phyloP scores from a whole-genome alignment of 2,113 vertebrate species.

The Notothenia coriiceps region DNA sequence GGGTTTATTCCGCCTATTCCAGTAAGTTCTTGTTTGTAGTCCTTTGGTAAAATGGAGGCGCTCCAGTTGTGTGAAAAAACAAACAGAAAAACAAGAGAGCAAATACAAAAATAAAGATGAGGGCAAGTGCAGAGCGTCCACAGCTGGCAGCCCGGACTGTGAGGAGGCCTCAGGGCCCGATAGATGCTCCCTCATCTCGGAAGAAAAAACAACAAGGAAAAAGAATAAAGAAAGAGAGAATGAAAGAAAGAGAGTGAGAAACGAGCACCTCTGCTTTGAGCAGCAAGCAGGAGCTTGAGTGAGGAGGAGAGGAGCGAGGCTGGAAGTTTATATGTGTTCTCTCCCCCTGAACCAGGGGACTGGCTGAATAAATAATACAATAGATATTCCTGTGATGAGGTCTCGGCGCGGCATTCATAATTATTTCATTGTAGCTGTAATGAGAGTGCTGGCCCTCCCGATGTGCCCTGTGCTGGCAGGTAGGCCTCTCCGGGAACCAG shows the following conservation, averaged over 20 bases:
- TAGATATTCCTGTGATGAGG: conserved; percentile 87
- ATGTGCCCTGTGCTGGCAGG: conserved; percentile 62
- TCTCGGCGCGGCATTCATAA: conserved; percentile 84
- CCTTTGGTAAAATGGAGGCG: conserved; percentile 29
- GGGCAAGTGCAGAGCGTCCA: conserved; percentile 28
- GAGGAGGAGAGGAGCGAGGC: conserved; percentile 76
- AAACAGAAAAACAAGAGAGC: conserved; percentile 10
- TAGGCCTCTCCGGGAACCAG: conserved; percentile 48
- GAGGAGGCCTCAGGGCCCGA: conserved; percentile 38
- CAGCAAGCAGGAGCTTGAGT: conserved; percentile 70
- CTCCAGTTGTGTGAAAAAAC: conserved; percentile 30
- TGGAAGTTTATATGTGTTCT: conserved; percentile 86
- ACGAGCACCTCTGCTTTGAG: conserved; percentile 69
- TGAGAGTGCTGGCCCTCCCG: conserved; percentile 79
- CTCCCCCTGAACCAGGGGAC: conserved; percentile 86
- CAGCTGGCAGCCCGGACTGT: conserved; percentile 32
- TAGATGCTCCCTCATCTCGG: conserved; percentile 46
- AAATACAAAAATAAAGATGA: conserved; percentile 46
- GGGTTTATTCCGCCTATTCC: conserved; percentile 26
- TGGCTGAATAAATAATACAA: conserved; percentile 88
- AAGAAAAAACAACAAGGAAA: conserved; percentile 45
- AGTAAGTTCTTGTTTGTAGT: conserved; percentile 35
- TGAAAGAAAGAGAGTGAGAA: conserved; percentile 39
- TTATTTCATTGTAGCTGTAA: conserved; percentile 89
- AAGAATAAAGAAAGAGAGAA: conserved; percentile 15